A percentile compares a stretch with the other conserved stretches of the same genome.
Conservation (phyloP, 2,113 vertebrate genomes). For the Apodemus speciosus region DNA sequence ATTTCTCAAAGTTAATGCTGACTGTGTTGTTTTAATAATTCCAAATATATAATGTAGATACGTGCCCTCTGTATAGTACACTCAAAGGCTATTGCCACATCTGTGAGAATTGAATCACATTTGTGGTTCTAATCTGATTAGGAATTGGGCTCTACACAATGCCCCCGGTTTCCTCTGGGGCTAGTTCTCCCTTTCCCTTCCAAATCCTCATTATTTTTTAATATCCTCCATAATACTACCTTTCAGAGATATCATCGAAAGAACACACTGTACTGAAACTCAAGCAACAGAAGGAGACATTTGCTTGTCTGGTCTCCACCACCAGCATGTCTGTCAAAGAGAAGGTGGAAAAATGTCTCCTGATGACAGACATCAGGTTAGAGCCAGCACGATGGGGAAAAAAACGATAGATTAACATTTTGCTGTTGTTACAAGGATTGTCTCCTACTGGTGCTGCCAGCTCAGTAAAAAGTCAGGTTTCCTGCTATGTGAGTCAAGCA, state of each 20-base stretch:
- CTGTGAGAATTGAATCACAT: slow-evolving; percentile 45
- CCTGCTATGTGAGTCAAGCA: slow-evolving; percentile 24
- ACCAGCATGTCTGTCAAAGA: slow-evolving; percentile 61
- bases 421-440: slow-evolving; percentile 43
- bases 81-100: slow-evolving; percentile 1
- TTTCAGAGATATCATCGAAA: slow-evolving; percentile 75
- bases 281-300: slow-evolving; percentile 67
- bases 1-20: slow-evolving; percentile 46
- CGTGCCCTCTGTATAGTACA: background rate
- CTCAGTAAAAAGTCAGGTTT: slow-evolving; percentile 55
- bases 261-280: slow-evolving; percentile 74
- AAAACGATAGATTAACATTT: slow-evolving; percentile 56
- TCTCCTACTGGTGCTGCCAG: slow-evolving; percentile 53
- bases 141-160: slow-evolving; percentile 42
- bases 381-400: slow-evolving; percentile 51
- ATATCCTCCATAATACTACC: slow-evolving; percentile 71
- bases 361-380: slow-evolving; percentile 64
- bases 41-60: slow-evolving; percentile 16
- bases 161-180: slow-evolving; percentile 53
- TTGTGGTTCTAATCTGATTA: slow-evolving; percentile 74
- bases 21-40: slow-evolving; percentile 39
- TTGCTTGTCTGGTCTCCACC: slow-evolving; percentile 66
- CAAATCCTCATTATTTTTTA: slow-evolving; percentile 79
- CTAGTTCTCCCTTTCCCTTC: slow-evolving; percentile 57
- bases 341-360: slow-evolving; percentile 58